Evolutionary conservation across 2,113 vertebrate species (phyloP).

Genomic region (Pitta sordida): DNA sequence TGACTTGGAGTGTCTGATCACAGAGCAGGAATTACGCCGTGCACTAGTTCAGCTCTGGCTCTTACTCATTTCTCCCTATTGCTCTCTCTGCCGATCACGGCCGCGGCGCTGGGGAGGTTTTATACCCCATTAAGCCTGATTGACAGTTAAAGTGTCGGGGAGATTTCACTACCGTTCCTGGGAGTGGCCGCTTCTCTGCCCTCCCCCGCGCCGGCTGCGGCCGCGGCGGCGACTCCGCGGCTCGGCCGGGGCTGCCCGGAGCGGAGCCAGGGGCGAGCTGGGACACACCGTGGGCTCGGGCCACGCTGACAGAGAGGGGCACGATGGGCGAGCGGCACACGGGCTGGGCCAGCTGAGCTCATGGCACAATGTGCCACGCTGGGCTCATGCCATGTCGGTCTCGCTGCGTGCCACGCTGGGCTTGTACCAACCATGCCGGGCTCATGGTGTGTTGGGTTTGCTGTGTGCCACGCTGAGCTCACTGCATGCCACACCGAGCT

Average conservation of each 20-base stretch:
- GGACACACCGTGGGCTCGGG: not conserved
- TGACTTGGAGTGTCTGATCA: constrained; percentile 55
- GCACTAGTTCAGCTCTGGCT: constrained; percentile 18
- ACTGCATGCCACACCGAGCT: not conserved
- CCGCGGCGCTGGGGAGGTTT: constrained; percentile 73
- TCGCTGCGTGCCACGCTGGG: no score
- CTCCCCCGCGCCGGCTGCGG: constrained; percentile 62
- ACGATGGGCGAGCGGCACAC: not conserved
- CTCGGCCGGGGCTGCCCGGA: not conserved
- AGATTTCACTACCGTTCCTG: constrained; percentile 77
- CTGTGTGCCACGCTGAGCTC: not conserved
- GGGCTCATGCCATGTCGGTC: not conserved
- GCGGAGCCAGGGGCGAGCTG: not conserved
- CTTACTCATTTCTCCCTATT: constrained; percentile 23
- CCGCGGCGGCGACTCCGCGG: accelerated
- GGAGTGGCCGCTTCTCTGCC: constrained; percentile 73
- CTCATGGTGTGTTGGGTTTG: not conserved
- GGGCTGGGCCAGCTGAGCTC: not conserved
- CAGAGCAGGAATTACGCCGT: constrained; percentile 53
- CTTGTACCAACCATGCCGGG: not conserved
- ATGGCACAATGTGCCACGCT: not conserved
- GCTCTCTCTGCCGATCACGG: constrained; percentile 44
- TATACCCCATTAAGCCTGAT: constrained; percentile 91
- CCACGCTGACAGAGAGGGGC: no score
- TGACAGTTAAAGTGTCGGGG: constrained; percentile 88